Evolutionary conservation across 2,797 vertebrate genomes (phyloP).

Genomic region (Spea hammondii): DNA sequence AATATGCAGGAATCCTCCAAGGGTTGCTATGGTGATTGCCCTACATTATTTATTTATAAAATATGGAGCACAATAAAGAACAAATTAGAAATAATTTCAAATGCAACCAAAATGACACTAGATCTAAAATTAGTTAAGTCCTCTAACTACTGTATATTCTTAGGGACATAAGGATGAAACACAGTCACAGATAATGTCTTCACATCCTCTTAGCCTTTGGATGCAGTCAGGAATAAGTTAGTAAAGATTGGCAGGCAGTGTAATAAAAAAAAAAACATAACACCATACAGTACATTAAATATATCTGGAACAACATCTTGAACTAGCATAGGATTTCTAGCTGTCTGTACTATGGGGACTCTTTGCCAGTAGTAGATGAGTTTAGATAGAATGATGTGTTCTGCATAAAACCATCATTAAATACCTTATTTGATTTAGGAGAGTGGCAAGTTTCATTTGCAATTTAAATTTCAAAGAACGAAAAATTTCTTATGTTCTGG

Average conservation of each 20-base stretch:
- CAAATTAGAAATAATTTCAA: no score
- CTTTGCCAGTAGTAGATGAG: conserved; percentile 4
- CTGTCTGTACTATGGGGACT: neutral
- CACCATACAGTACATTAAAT: neutral
- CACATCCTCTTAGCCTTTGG: neutral
- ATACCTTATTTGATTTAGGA: conserved; percentile 18
- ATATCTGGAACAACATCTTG: neutral
- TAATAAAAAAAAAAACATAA: neutral
- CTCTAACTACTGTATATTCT: no score
- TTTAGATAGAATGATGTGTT: neutral
- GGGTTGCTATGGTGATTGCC: no score
- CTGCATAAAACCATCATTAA: conserved; percentile 32
- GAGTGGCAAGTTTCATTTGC: conserved; percentile 12
- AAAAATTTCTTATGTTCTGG: conserved; percentile 7
- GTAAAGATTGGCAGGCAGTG: neutral
- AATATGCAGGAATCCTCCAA: no score
- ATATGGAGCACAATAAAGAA: no score
- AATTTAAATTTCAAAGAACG: conserved; percentile 2
- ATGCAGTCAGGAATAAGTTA: neutral
- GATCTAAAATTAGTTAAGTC: no score
- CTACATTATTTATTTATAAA: no score
- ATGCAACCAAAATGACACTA: no score
- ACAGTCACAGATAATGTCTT: neutral
- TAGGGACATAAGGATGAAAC: neutral
- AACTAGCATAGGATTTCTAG: neutral